Evolutionary conservation across 2,797 vertebrate genomes (phyloP), one percentile per base, ranked within the genome.

Genomic region (Sebastes vulpes): DNA sequence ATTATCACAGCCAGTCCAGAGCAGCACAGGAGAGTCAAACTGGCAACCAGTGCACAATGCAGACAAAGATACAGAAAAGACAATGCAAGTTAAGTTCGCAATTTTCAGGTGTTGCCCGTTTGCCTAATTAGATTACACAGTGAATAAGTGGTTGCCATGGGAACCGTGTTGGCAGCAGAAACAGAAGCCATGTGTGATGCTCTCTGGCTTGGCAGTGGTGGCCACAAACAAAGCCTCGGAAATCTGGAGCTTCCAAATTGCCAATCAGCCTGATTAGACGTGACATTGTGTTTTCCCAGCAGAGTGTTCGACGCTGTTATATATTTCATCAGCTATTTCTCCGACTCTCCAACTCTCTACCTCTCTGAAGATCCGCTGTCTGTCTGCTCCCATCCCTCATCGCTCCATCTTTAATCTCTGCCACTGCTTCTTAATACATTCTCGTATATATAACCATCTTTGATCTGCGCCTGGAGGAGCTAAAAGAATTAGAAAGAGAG

Each of bases 241-340:
- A 93, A 91, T 90, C 82, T 87, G 90, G 75, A 85, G 90, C 87
- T 85, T 88, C 82, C 91, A 92, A 95, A 92, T 92, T 93, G 89
- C 86, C 93, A 93, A 84, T 94, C 92, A 90, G 83, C 76, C 78
- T 93, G 92, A 93, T 94, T 92, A 84, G 79, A 92, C 68, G 71
- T 79, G 87, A 91, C 91, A 88, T 89, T 90, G 90, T 93, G 80
- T 92, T 93, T 92, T 85, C 86, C 87, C 91, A 82, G 80, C 77
- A 83, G 86, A 93, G 78, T 69, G 81, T 79, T 81, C 65, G 57
- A 85, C 70, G 29, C 82, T 35, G 77, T 90, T 90, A 32, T 82
- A 79, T 86, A 85, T 90, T 92, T 92, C 82, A 86, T 92, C 87
- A 88, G 69, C 76, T 72, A 69, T 88, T 92, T 86, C 86, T 90